These are phyloP conservation scores for Caenorhabditis becei DNA, from an alignment of 2,888 invertebrate species.

Conservation along the genomic window DNA sequence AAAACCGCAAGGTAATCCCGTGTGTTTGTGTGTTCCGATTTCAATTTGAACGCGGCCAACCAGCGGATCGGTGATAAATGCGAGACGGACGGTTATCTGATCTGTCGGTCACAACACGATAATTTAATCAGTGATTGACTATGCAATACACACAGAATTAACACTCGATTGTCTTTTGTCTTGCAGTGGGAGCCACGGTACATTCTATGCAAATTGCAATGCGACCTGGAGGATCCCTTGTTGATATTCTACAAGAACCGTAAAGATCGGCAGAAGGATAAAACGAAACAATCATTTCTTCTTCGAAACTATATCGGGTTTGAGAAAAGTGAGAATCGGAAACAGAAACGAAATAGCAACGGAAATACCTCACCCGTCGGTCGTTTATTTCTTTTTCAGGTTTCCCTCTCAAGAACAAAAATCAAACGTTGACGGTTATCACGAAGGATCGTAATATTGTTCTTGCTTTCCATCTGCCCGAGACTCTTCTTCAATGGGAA, in stretches of 20 bases:
- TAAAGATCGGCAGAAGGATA: constrained; percentile 65
- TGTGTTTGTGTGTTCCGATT: constrained; percentile 18
- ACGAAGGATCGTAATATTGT: constrained; percentile 60
- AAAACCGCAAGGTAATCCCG: constrained; percentile 57
- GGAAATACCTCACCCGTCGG: not conserved
- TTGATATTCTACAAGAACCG: constrained; percentile 64
- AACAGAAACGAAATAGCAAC: not conserved
- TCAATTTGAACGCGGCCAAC: not conserved
- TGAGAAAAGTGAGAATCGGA: constrained; percentile 62
- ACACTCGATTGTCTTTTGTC: not conserved
- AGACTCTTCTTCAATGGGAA: constrained; percentile 68
- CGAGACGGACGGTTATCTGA: not conserved
- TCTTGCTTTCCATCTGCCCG: constrained; percentile 64
- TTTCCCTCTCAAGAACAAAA: constrained; percentile 59
- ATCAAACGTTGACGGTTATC: constrained; percentile 63
- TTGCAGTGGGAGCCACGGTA: constrained; percentile 68
- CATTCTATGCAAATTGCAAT: constrained; percentile 62
- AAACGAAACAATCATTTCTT: constrained; percentile 57
- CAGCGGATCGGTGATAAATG: not conserved
- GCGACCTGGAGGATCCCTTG: constrained; percentile 62
- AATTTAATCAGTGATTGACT: constrained; percentile 14
- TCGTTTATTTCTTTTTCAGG: constrained; percentile 37
- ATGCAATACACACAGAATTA: constrained; percentile 4
- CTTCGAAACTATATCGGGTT: constrained; percentile 64
- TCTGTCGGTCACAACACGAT: constrained; percentile 18